Evolutionary conservation across 2,797 vertebrate species (phyloP), one percentile per base, ranked within the genome.

Genomic region (Acanthurus lineatus): DNA sequence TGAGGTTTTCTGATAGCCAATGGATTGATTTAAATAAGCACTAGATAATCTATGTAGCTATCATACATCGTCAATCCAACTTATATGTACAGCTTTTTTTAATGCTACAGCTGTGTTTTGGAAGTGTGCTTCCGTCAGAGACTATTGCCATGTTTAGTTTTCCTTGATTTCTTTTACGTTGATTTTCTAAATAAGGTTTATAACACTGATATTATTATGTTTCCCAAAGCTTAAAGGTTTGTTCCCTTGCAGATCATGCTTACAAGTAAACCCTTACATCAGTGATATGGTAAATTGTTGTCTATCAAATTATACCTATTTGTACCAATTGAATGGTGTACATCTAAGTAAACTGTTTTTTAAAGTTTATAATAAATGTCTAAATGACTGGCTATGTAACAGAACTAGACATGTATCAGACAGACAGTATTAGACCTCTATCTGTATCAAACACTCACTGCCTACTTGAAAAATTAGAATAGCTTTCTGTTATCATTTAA

Each of bases 381-480:
- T 63, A 76, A 48, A 45, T 56, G 45, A 70, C 49, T 60, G 35
- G 59, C 32, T 69, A 6, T 74, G 60, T 83, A 58, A 67, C 47
- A 22, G n/a, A 54, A 57, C 77, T 35, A 79, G 61, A 81, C 51
- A 10, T 70, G 44, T 66, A 60, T 79, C 68, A 35, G 6, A 35
- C 32, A 35, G 60, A 67, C 47, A 25, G n/a, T 57, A 57, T 79
- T 35, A 79, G 58, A 81, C 51, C 11, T 70, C 35, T 66, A 60
- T 79, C 68, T 53, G 28, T 77, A 68, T 76, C 75, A 82, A 70
- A 53, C 76, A 84, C 87, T 83, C 79, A 38, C 75, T 79, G 82
- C 87, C 80, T 73, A 84, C 83, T 90, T 65, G 52, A 73, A 62
- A 77, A 77, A 83, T 75, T 45, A 16, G 71, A 92, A 91, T 91